A percentile compares a stretch with the other conserved stretches of the same genome.
phyloP scores from a whole-genome alignment of 2,888 invertebrate genomes.

The Notodonta dromedarius region DNA sequence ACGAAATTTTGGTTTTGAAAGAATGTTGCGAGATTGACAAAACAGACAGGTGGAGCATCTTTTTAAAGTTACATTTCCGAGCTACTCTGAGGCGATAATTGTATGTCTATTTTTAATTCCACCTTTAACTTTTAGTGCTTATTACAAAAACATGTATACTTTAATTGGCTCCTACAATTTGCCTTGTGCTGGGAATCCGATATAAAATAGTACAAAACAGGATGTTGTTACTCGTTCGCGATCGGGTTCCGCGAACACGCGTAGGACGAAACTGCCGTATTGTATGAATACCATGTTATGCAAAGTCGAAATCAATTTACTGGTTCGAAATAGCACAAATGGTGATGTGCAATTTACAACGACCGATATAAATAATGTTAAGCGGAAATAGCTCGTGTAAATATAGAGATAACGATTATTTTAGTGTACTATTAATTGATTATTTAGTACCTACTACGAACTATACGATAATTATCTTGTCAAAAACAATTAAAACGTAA shows the following conservation, averaged over 20 bases:
- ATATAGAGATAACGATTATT: background rate
- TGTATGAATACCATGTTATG: background rate
- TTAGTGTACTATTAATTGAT: too few species aligned
- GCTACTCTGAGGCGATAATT: too few species aligned
- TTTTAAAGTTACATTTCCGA: too few species aligned
- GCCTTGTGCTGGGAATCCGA: background rate
- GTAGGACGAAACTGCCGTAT: background rate
- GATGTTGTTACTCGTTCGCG: conserved; percentile 9
- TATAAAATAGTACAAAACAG: conserved; percentile 13
- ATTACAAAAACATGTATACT: background rate
- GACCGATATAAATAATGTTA: background rate
- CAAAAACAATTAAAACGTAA: too few species aligned
- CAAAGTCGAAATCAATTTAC: background rate
- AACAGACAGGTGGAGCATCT: too few species aligned
- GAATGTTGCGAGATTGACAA: too few species aligned
- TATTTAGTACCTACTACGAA: too few species aligned
- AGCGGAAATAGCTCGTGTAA: background rate
- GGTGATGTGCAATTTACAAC: background rate
- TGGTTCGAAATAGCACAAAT: background rate
- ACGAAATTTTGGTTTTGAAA: too few species aligned
- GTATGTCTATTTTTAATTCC: too few species aligned
- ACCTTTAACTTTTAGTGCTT: too few species aligned
- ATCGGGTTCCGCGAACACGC: conserved; percentile 8
- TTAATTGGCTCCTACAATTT: background rate
- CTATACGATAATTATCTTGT: too few species aligned